phyloP scores from a whole-genome alignment of 2,888 invertebrate species.

The Keiferia lycopersicella region DNA sequence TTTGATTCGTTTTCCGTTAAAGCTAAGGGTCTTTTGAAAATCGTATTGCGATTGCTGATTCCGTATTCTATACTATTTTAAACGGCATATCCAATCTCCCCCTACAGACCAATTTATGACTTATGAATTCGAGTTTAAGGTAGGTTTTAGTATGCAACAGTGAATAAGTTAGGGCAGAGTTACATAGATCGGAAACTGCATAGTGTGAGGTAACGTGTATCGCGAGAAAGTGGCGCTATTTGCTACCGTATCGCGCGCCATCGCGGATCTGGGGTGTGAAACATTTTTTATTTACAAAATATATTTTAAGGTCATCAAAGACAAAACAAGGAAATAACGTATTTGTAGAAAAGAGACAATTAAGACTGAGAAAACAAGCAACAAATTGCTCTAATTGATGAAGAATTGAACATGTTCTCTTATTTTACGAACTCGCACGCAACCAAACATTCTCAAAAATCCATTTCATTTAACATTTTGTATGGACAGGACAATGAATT shows the following conservation, averaged over 20 bases:
- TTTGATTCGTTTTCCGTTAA: slow-evolving; percentile 18
- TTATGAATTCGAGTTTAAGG: background rate
- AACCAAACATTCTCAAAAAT: too few relatives aligned
- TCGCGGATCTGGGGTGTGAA: slow-evolving; percentile 56
- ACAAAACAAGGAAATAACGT: too few relatives aligned
- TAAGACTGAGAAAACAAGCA: too few relatives aligned
- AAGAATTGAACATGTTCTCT: too few relatives aligned
- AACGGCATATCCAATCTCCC: slow-evolving; percentile 38
- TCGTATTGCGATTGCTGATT: slow-evolving; percentile 58
- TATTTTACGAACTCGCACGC: too few relatives aligned
- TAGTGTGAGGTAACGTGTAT: slow-evolving; percentile 76
- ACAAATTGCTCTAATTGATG: too few relatives aligned
- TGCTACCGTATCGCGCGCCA: slow-evolving; percentile 80
- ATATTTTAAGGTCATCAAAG: background rate
- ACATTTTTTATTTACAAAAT: slow-evolving; percentile 42
- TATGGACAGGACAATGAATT: too few relatives aligned
- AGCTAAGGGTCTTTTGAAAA: slow-evolving; percentile 44
- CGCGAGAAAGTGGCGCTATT: slow-evolving; percentile 78
- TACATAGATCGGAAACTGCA: slow-evolving; percentile 40
- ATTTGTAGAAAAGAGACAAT: too few relatives aligned
- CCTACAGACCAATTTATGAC: background rate
- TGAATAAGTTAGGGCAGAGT: background rate
- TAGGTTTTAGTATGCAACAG: background rate
- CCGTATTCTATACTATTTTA: slow-evolving; percentile 43
- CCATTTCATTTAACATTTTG: too few relatives aligned